Base-by-base conservation (phyloP, 2,113 vertebrate genomes). In the Epinephelus fuscoguttatus region DNA sequence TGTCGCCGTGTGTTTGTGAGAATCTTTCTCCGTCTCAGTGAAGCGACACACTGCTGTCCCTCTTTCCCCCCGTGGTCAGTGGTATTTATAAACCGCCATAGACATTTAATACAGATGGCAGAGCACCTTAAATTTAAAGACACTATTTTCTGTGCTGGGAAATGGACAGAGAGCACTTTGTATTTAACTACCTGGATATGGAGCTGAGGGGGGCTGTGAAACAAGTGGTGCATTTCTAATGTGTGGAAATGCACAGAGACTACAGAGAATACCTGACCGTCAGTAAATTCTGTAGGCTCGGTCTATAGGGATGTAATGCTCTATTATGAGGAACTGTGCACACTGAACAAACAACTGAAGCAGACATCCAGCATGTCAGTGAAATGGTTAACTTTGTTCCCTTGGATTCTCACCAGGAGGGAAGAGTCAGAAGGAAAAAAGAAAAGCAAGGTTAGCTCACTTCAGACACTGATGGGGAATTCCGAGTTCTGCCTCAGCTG, bases 381-480 rank as follows among this genome's bases (percentile, higher is more conserved):
- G 80, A 87, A 91, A 85, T 83, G 75, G 93, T 93, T 89, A 90
- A 91, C 61, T 63, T 69, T 77, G 72, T 86, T 81, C 71, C 70
- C 82, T 73, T 88, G 85, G 80, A 78, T 60, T 71, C 71, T 27
- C 59, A 84, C 76, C 84, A 71, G 87, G 79, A 87, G 84, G 80
- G 64, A 86, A 62, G 81, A 89, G 78, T 83, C 80, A 71, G 75
- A 30, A 23, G 68, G 66, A 64, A n/a, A 23, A 57, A 75, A 42
- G 25, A 61, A 42, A 50, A 33, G 30, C 56, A 71, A 89, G 91
- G 88, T 88, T 81, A 77, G 79, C 73, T 84, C 70, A 78, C 75
- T 86, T 89, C 80, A 91, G 87, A 87, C 72, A 75, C 77, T 87
- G 81, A 81, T 59, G 87, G 91, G 91, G 92, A 93, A 91, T 92